These are phyloP conservation scores for Polydesmus complanatus DNA, from an alignment of 2,888 invertebrate genomes.

Conservation along the genomic window DNA sequence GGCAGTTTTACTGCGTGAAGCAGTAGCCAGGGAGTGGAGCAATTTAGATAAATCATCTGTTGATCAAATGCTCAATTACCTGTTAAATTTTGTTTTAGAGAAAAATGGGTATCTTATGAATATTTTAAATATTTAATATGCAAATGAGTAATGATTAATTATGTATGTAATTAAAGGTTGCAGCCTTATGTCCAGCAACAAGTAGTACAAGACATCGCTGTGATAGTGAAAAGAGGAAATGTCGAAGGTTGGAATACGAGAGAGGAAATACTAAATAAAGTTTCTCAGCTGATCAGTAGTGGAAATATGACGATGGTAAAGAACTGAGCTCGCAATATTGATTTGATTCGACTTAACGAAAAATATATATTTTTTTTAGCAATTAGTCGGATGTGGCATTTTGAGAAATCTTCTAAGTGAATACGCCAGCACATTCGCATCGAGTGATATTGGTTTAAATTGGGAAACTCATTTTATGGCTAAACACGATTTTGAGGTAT, in stretches of 20 bases:
- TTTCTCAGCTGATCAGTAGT: constrained; percentile 58
- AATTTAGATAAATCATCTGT: constrained; percentile 53
- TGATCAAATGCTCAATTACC: constrained; percentile 55
- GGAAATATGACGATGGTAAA: constrained; percentile 48
- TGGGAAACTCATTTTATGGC: constrained; percentile 76
- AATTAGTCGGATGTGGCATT: constrained; percentile 70
- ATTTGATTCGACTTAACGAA: background rate
- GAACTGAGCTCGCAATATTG: constrained; percentile 19
- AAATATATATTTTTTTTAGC: constrained; percentile 37
- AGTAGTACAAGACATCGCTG: constrained; percentile 53
- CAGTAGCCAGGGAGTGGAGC: constrained; percentile 71
- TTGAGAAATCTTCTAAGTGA: constrained; percentile 74
- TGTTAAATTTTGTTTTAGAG: constrained; percentile 59
- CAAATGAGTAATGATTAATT: too few relatives aligned
- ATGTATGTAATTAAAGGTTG: too few relatives aligned
- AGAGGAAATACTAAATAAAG: constrained; percentile 51
- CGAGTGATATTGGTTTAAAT: constrained; percentile 71
- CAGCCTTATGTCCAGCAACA: constrained; percentile 61
- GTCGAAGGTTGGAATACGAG: constrained; percentile 59
- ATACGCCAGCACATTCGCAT: constrained; percentile 68
- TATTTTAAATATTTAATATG: too few relatives aligned
- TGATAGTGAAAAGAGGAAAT: constrained; percentile 71
- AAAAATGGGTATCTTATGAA: constrained; percentile 37
- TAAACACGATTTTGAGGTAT: constrained; percentile 67
- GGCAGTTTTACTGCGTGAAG: constrained; percentile 63